These are phyloP conservation scores for Euwallacea fornicatus DNA, from an alignment of 1,140 invertebrate species.

Conservation along the genomic window DNA sequence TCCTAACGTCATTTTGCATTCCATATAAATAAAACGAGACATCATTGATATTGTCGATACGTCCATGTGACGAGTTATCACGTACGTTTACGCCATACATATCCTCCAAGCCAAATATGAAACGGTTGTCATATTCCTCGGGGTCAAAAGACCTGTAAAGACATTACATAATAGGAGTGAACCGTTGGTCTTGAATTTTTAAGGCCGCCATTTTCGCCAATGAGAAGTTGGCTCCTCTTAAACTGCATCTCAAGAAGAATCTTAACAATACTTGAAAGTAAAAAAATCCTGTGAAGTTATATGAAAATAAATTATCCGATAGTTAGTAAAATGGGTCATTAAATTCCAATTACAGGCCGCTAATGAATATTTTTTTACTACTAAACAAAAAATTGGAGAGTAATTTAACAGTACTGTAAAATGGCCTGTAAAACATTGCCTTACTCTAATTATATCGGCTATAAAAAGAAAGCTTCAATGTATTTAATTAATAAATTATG, in stretches of 20 bases:
- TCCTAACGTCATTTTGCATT: too few species aligned
- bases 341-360: too few species aligned
- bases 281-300: too few species aligned
- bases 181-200: not conserved
- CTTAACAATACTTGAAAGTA: too few species aligned
- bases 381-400: not conserved
- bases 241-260: too few species aligned
- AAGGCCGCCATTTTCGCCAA: too few species aligned
- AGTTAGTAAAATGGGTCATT: too few species aligned
- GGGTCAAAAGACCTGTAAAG: slow-evolving; percentile 4
- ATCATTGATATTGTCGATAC: slow-evolving; percentile 6
- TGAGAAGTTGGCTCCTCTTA: too few species aligned
- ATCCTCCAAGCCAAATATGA: slow-evolving; percentile 11
- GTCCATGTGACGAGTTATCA: not conserved
- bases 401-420: not conserved
- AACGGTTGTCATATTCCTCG: slow-evolving; percentile 11
- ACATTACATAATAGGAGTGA: slow-evolving; percentile 2
- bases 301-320: too few species aligned
- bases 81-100: slow-evolving; percentile 1
- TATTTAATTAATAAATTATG: slow-evolving; percentile 1
- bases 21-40: too few species aligned
- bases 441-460: not conserved
- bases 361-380: too few species aligned
- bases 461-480: not conserved
- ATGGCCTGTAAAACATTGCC: slow-evolving; percentile 1